Base-by-base conservation (phyloP, 1,140 invertebrate species). In the Sinonovacula constricta region DNA sequence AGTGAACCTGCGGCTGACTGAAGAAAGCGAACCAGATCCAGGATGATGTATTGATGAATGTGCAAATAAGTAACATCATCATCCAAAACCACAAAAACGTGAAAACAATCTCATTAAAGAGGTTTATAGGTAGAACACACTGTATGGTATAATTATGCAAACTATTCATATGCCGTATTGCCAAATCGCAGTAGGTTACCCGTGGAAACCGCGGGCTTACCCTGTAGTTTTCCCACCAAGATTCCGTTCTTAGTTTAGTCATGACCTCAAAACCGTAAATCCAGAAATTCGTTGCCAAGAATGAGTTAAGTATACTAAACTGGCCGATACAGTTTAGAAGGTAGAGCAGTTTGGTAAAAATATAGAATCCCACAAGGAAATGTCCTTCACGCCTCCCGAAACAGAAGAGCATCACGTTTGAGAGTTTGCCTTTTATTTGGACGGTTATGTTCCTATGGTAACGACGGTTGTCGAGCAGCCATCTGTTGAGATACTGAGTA, bases 71-170 rank as follows among this genome's bases (percentile, higher is more conserved):
- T 12, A 88, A 63, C 2, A 86, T 60, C n/a, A 79, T 67, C 7
- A 87, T 75, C 85, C 85, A 88, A 51, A 87, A 86, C 88, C 86
- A 89, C 4, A 89, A 45, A 36, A 86, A 82, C 7, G 86, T 81
- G 62, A 84, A 88, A 31, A 92, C 91, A 81, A 92, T 92, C 81
- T 92, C 92, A 79, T 92, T 92, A 81, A 92, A 92, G 18, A 92
- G 83, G 77, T 92, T 92, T 67, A 92, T 92, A 7, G 92, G 91
- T 65, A 92, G 82, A 12, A 92, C 91, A 80, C 92, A 92, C 77
- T 92, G 92, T 53, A 90, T 80, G 0, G 87, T 89, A 56, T 85
- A 87, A 0, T 81, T 62, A 26, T 89, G 89, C 5, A 88, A 59
- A 62, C 86, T 85, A 34, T 81, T 39, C 0, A 92, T 78, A 65